Conservation (phyloP, 2,113 vertebrate species). For the Lepidothrix coronata region DNA sequence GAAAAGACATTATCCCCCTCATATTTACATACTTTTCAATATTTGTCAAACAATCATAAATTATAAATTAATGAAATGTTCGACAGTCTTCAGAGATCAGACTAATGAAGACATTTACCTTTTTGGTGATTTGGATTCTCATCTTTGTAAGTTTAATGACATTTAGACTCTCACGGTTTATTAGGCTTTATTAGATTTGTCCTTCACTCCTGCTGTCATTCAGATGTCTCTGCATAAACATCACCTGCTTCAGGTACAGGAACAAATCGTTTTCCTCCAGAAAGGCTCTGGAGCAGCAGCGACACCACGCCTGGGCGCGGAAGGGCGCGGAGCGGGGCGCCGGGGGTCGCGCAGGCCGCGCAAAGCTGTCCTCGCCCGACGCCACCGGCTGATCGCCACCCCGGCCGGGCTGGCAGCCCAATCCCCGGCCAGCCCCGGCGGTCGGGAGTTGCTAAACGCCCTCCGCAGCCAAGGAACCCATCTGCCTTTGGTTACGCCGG, state of each 20-base stretch:
- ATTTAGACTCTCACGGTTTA: conserved; percentile 90
- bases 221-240: conserved; percentile 83
- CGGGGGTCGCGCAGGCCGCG: not conserved
- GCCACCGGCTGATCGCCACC: not conserved
- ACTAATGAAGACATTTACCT: conserved; percentile 98
- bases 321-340: not conserved
- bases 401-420: not conserved
- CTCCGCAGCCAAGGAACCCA: not conserved
- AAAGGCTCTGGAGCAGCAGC: not conserved
- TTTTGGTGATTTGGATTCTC: conserved; percentile 85
- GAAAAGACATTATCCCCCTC: conserved; percentile 97
- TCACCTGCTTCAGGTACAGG: conserved; percentile 92
- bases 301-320: not conserved
- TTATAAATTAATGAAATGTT: conserved; percentile 99
- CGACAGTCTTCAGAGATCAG: conserved; percentile 92
- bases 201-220: conserved; percentile 87
- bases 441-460: not conserved
- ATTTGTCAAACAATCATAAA: conserved; percentile 99
- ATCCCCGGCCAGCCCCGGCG: not conserved
- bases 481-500: not conserved
- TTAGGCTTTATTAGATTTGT: conserved; percentile 96
- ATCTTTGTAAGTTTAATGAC: conserved; percentile 92
- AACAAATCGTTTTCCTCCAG: conserved; percentile 59
- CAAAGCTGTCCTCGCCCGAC: not conserved
- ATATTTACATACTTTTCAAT: conserved; percentile 99